Evolutionary conservation across 1,140 invertebrate species (phyloP), one percentile per base, ranked within the genome.

Genomic region (Micrasema longulum): DNA sequence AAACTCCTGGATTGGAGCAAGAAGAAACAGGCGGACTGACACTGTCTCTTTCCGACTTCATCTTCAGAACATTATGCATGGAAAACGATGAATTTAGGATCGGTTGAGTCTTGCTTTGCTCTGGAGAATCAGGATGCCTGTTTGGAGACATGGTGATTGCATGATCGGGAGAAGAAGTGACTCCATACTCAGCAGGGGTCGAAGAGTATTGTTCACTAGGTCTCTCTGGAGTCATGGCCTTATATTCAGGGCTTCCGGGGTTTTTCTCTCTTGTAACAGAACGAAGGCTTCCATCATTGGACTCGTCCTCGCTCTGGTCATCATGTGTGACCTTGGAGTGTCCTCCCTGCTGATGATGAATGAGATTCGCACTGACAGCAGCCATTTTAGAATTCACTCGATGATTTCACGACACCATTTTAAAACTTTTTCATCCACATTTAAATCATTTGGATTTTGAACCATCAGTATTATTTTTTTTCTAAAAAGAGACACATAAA

Each of bases 1-100:
- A 85, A 2, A 85, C 84, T 73, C 84, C 82, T 23, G 65, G 35
- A 23, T 74, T 74, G 4, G 67, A 47, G 18, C 63, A 67, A 18
- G 50, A n/a, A 4, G 38, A 22, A 0, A 43, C n/a, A 10, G 84
- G 82, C 5, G 84, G 84, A 66, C 83, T 84, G 53, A 79, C 80
- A 36, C 78, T 80, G 10, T 84, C 83, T 73, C 83, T 75, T 76
- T 86, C 84, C 50, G 83, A 83, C 76, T 85, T 86, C 75, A 73
- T 76, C 50, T 71, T 73, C 22, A 86, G 53, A 0, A 85, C 83
- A 62, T 85, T 85, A 50, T 85, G 83, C 67, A 85, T 85, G 62
- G 81, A 81, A 72, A 85, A 85, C 60, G 83, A 80, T 20, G 83
- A 84, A 36, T 79, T 78, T 47, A 83, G 80, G 68, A 16, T 14